Percentiles rank a stretch among this genome's conserved stretches.
phyloP scores from a whole-genome alignment of 2,797 vertebrate species.

The Clamator glandarius region DNA sequence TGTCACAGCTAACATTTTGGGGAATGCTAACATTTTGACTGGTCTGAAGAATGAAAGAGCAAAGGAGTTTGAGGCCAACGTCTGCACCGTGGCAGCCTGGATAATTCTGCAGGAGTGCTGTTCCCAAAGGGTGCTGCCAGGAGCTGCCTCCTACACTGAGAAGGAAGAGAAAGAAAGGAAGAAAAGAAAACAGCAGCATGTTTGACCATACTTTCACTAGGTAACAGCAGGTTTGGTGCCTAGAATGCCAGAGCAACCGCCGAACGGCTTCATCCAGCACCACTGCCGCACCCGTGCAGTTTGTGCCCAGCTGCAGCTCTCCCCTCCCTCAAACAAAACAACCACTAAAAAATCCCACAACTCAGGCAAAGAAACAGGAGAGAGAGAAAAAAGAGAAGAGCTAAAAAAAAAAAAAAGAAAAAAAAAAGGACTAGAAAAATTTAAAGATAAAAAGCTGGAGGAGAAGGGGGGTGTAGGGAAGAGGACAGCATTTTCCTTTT shows the following conservation, averaged over 20 bases:
- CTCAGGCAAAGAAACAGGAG: neutral
- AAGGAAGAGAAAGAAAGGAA: neutral
- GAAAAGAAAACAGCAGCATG: constrained; percentile 61
- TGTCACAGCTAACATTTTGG: neutral
- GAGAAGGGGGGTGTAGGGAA: neutral
- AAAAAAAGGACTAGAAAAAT: neutral
- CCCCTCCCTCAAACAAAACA: constrained; percentile 55
- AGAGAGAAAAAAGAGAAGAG: neutral
- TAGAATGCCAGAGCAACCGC: constrained; percentile 86
- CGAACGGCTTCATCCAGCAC: constrained; percentile 58
- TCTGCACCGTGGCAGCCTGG: constrained; percentile 70
- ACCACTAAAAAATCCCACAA: neutral
- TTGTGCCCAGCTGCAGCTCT: constrained; percentile 63
- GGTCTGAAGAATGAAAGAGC: constrained; percentile 60
- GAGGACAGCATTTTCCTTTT: constrained; percentile 79
- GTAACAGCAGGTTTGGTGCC: constrained; percentile 87
- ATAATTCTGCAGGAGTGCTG: constrained; percentile 76
- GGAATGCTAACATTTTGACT: neutral
- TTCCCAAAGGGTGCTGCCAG: constrained; percentile 77
- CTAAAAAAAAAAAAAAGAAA: neutral
- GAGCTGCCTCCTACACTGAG: constrained; percentile 48
- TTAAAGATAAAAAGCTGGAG: neutral
- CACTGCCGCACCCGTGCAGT: neutral
- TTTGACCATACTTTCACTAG: constrained; percentile 81
- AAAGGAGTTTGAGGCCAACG: constrained; percentile 86